These are phyloP conservation scores for Orthonyx spaldingii DNA, from an alignment of 2,113 vertebrate genomes.

Conservation along the genomic window DNA sequence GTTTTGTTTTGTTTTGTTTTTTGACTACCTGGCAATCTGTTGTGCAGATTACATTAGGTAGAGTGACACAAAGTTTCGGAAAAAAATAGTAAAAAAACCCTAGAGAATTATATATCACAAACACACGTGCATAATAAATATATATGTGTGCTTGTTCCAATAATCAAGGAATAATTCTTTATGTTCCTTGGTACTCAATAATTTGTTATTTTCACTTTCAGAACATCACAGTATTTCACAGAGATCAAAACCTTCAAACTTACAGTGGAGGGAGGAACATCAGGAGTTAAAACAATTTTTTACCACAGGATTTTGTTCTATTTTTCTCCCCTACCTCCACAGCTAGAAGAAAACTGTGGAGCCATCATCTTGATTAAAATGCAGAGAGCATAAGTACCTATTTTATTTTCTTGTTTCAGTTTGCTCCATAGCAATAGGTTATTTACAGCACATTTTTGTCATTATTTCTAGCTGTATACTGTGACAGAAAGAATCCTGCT, in stretches of 20 bases:
- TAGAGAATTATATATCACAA: neutral
- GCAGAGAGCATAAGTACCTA: neutral
- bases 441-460: neutral
- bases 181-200: neutral
- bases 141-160: neutral
- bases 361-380: neutral
- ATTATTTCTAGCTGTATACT: neutral
- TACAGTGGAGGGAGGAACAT: neutral
- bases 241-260: neutral
- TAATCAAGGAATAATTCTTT: neutral
- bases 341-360: neutral
- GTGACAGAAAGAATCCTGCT: neutral
- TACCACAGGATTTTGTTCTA: neutral
- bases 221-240: neutral
- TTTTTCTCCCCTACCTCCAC: neutral
- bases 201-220: neutral
- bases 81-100: neutral
- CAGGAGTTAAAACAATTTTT: neutral
- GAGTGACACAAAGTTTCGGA: neutral
- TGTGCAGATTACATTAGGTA: neutral
- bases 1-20: neutral
- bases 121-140: neutral
- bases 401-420: conserved; percentile 14
- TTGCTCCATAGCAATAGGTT: neutral
- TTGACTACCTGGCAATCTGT: neutral